Conservation (phyloP, 2,888 invertebrate species). For the Leptopilina syphax region DNA sequence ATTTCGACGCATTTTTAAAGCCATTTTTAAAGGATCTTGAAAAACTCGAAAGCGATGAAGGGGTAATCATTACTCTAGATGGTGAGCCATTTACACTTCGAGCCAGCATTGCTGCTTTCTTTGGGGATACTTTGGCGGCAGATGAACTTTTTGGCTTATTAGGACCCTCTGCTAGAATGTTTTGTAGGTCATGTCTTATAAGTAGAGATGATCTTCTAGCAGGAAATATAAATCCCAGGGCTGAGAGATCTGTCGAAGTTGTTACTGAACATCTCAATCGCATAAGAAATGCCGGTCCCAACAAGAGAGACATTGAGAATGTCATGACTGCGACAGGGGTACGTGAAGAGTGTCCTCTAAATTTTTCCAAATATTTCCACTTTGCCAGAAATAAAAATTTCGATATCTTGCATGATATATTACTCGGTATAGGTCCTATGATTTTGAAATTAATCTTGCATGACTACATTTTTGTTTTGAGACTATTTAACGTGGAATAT, state of each 20-base stretch:
- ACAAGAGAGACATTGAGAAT: background rate
- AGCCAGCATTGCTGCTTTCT: conserved; percentile 47
- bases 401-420: conserved; percentile 45
- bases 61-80: conserved; percentile 39
- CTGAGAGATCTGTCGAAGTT: conserved; percentile 4
- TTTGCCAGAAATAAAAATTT: conserved; percentile 42
- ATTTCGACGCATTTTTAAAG: conserved; percentile 44
- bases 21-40: conserved; percentile 44
- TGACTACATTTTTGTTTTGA: background rate
- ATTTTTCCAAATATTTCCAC: conserved; percentile 39
- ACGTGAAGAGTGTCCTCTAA: conserved; percentile 26
- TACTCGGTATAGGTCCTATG: conserved; percentile 52
- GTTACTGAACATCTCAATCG: conserved; percentile 3
- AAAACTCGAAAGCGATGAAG: conserved; percentile 51
- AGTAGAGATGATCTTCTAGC: conserved; percentile 34
- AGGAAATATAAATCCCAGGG: conserved; percentile 10
- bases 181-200: conserved; percentile 49
- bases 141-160: conserved; percentile 50
- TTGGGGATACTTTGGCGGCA: conserved; percentile 50
- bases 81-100: conserved; percentile 46
- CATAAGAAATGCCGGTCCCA: conserved; percentile 1
- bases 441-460: conserved; percentile 50
- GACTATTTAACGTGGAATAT: background rate
- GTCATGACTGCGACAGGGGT: conserved; percentile 16
- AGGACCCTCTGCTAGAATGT: conserved; percentile 46